Evolutionary conservation across 1,140 invertebrate species (phyloP), one percentile per base, ranked within the genome.

Genomic region (Lepidurus apus): DNA sequence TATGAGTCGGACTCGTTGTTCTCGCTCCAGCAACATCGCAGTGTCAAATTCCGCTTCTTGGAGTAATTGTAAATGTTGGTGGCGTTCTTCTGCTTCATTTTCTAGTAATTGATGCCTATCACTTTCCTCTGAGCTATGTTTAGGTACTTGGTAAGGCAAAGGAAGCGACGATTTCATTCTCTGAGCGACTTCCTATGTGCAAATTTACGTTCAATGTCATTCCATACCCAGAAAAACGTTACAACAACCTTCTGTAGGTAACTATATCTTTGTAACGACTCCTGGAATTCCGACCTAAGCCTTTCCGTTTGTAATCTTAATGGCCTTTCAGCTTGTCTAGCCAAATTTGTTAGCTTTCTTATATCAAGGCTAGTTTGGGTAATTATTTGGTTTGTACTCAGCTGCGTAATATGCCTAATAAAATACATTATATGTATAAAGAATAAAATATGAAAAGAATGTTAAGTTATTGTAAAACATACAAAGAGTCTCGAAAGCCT

Each of bases 231-330:
- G 45, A 74, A 34, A 53, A 11, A 76, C n/a, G 74, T 77, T n/a
- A 77, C 77, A 82, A 80, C 79, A 86, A 93, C 92, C 87, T 93
- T 93, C 84, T 95, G 94, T 81, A 93, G 87, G 17, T 87, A 85
- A 73, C 91, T 91, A 82, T 95, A 96, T 84, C 90, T 91, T 74
- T 91, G 89, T 0, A 95, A 86, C 10, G 92, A 90, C 82, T 92
- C 91, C 80, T 90, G 90, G 83, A 95, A 95, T 81, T 93, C 91
- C 81, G 90, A 90, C 7, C 90, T 93, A 1, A 96, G 86, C 84
- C 93, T 90, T 81, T 94, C 93, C 73, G 93, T 88, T 85, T 95
- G 92, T 80, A 95, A 86, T 82, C 92, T 93, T 82, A 93, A 91
- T 78, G 91, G 89, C 83, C 93, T 92, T 83, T 93, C 91, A 1